These are phyloP conservation scores for Drosophila mauritiana DNA, from an alignment of 1,140 invertebrate species.

Conservation along the genomic window DNA sequence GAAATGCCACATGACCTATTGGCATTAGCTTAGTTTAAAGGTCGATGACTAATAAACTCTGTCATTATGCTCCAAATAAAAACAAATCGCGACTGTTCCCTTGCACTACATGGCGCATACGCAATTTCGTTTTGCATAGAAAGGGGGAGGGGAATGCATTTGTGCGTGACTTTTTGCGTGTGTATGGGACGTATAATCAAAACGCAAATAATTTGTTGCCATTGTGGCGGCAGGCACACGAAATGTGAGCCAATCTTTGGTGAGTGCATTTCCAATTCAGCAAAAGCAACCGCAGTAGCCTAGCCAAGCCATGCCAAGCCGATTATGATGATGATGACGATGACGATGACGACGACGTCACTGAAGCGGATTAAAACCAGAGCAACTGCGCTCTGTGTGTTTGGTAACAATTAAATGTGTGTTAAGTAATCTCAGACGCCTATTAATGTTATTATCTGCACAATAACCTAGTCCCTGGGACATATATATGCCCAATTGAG, in stretches of 20 bases:
- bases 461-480: slow-evolving; percentile 27
- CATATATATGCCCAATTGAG: slow-evolving; percentile 29
- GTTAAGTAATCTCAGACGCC: slow-evolving; percentile 65
- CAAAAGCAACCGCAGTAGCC: slow-evolving; percentile 3
- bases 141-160: slow-evolving; percentile 10
- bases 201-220: slow-evolving; percentile 74
- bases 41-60: too few relatives aligned
- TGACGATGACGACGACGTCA: slow-evolving; percentile 44
- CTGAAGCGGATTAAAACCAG: slow-evolving; percentile 62
- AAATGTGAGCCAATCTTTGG: slow-evolving; percentile 59
- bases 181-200: slow-evolving; percentile 41
- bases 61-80: too few relatives aligned
- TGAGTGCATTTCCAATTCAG: slow-evolving; percentile 55
- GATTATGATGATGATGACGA: neutral
- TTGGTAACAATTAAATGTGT: slow-evolving; percentile 73
- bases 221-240: slow-evolving; percentile 61
- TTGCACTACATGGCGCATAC: slow-evolving; percentile 13
- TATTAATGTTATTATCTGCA: slow-evolving; percentile 52
- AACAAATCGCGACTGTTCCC: too few relatives aligned
- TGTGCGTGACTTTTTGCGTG: slow-evolving; percentile 10
- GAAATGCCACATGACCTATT: too few relatives aligned
- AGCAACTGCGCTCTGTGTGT: slow-evolving; percentile 19
- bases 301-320: neutral
- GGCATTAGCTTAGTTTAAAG: too few relatives aligned
- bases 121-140: slow-evolving; percentile 37